phyloP scores from a whole-genome alignment of 2,888 invertebrate species.

The Cerceris rybyensis region DNA sequence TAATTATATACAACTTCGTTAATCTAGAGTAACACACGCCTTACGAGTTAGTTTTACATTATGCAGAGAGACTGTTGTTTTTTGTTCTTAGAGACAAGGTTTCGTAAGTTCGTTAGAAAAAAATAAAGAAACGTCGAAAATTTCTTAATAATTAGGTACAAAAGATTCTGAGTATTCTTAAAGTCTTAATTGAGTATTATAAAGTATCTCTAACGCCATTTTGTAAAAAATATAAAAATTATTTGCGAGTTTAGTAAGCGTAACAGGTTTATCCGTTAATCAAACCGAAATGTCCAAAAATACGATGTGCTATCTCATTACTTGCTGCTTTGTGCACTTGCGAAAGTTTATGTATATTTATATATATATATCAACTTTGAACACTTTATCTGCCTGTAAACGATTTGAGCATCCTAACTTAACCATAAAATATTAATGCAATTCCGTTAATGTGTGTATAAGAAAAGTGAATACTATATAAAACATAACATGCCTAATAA shows the following conservation, averaged over 20 bases:
- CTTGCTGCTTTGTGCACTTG: conserved; percentile 25
- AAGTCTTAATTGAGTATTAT: conserved; percentile 51
- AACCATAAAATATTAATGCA: conserved; percentile 21
- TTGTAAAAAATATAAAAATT: conserved; percentile 42
- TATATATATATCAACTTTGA: conserved; percentile 47
- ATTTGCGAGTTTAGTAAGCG: conserved; percentile 56
- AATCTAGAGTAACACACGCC: conserved; percentile 62
- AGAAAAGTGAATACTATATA: conserved; percentile 33
- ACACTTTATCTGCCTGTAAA: conserved; percentile 48
- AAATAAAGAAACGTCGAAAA: conserved; percentile 24
- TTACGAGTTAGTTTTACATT: conserved; percentile 58
- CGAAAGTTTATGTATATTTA: conserved; percentile 8
- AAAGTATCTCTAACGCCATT: conserved; percentile 41
- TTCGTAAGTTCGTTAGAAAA: conserved; percentile 15
- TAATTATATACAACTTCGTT: conserved; percentile 72
- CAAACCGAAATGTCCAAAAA: conserved; percentile 31
- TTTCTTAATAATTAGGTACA: conserved; percentile 32
- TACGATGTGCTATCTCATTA: conserved; percentile 15
- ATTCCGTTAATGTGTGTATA: conserved; percentile 21
- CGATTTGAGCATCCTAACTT: conserved; percentile 57
- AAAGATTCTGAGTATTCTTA: conserved; percentile 11
- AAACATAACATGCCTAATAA: conserved; percentile 54
- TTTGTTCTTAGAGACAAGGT: conserved; percentile 15
- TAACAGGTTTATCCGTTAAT: conserved; percentile 55
- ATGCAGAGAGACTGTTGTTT: conserved; percentile 39